Evolutionary conservation across 1,140 invertebrate genomes (phyloP).

Genomic region (Drosophila sulfurigaster): DNA sequence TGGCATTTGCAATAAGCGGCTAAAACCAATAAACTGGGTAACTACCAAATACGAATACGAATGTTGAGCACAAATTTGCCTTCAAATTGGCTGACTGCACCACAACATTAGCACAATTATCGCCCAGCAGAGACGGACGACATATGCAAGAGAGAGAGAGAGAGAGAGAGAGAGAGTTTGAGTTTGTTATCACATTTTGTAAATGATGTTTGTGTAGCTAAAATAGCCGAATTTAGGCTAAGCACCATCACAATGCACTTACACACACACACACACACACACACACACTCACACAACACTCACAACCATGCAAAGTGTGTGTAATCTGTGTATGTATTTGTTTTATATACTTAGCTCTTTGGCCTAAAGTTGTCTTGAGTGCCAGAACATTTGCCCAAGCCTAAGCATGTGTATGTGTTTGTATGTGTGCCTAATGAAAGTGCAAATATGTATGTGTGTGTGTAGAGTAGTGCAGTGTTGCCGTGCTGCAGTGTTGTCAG

Average conservation of each 20-base stretch:
- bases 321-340: constrained; percentile 42
- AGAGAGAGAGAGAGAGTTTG: background rate
- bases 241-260: constrained; percentile 26
- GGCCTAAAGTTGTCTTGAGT: constrained; percentile 69
- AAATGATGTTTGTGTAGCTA: constrained; percentile 60
- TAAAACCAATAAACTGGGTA: constrained; percentile 32
- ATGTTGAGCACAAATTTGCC: constrained; percentile 38
- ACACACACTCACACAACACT: background rate
- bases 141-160: no score
- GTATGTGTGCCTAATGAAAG: constrained; percentile 63
- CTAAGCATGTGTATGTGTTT: constrained; percentile 39
- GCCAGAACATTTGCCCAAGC: constrained; percentile 71
- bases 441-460: constrained; percentile 60
- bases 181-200: constrained; percentile 60
- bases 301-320: constrained; percentile 9
- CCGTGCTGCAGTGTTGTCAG: constrained; percentile 24
- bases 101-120: constrained; percentile 62
- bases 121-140: constrained; percentile 6
- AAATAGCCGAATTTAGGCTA: constrained; percentile 63
- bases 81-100: constrained; percentile 31
- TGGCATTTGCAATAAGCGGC: background rate
- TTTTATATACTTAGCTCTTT: constrained; percentile 58
- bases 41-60: background rate
- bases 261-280: constrained; percentile 1
- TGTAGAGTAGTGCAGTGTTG: constrained; percentile 36